phyloP scores from a whole-genome alignment of 2,113 vertebrate genomes.

The Perca schrenkii region DNA sequence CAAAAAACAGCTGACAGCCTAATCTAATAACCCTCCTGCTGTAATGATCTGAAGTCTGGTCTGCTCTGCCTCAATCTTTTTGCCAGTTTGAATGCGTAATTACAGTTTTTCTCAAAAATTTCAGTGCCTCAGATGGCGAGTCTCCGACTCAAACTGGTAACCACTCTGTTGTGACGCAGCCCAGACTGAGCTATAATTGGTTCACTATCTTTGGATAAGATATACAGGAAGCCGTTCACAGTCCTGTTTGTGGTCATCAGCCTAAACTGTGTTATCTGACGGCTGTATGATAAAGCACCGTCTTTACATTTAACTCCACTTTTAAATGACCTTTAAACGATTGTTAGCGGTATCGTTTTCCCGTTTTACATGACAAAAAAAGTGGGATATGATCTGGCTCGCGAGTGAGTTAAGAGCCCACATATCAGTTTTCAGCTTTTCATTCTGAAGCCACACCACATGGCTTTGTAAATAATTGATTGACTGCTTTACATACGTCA shows the following conservation, averaged over 20 bases:
- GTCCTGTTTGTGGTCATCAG: background rate
- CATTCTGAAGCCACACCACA: background rate
- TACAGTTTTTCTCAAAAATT: background rate
- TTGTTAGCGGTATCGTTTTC: background rate
- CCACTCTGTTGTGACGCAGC: background rate
- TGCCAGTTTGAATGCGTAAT: background rate
- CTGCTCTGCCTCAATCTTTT: background rate
- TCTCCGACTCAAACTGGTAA: background rate
- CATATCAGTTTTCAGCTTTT: background rate
- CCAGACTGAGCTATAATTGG: slow-evolving; percentile 12
- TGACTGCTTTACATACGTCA: background rate
- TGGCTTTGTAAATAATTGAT: slow-evolving; percentile 59
- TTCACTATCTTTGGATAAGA: slow-evolving; percentile 35
- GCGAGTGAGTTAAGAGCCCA: background rate
- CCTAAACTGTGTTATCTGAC: background rate
- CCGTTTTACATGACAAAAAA: background rate
- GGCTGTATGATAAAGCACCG: background rate
- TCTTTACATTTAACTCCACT: background rate
- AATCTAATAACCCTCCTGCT: background rate
- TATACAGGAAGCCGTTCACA: slow-evolving; percentile 29
- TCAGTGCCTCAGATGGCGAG: slow-evolving; percentile 6
- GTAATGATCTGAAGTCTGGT: background rate
- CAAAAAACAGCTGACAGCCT: background rate
- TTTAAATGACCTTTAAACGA: background rate
- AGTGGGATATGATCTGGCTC: background rate